These are phyloP conservation scores for Saxidomus purpurata DNA, from an alignment of 1,140 invertebrate species.

Conservation along the genomic window DNA sequence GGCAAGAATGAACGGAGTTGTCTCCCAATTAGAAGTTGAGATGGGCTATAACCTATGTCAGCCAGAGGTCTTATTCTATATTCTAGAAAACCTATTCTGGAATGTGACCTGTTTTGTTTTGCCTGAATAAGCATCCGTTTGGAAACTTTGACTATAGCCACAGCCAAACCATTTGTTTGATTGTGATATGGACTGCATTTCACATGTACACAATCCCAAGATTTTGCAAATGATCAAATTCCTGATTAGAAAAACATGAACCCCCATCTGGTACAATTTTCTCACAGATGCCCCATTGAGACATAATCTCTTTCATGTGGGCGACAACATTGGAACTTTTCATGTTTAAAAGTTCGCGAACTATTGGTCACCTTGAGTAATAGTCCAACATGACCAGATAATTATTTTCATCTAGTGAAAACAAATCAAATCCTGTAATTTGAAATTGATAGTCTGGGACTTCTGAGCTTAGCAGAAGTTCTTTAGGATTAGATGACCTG, in stretches of 20 bases:
- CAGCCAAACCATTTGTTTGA: slow-evolving; percentile 27
- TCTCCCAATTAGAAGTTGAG: slow-evolving; percentile 7
- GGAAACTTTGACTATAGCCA: background rate
- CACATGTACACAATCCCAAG: slow-evolving; percentile 83
- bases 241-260: slow-evolving; percentile 9
- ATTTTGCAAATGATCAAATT: slow-evolving; percentile 75
- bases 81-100: slow-evolving; percentile 10
- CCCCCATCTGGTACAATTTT: slow-evolving; percentile 12
- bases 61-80: background rate
- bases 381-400: slow-evolving; percentile 53
- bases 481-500: slow-evolving; percentile 19
- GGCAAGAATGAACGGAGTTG: background rate
- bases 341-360: slow-evolving; percentile 18
- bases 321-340: slow-evolving; percentile 32
- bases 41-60: slow-evolving; percentile 16
- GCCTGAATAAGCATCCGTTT: background rate
- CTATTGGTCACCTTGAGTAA: slow-evolving; percentile 42
- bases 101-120: background rate
- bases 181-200: slow-evolving; percentile 80
- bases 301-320: slow-evolving; percentile 25
- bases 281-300: slow-evolving; percentile 39
- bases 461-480: slow-evolving; percentile 47
- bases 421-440: slow-evolving; percentile 43
- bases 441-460: slow-evolving; percentile 33
- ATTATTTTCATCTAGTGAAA: background rate